Evolutionary conservation across 2,797 vertebrate species (phyloP), one percentile per base, ranked within the genome.

Genomic region (Euthynnus affinis): DNA sequence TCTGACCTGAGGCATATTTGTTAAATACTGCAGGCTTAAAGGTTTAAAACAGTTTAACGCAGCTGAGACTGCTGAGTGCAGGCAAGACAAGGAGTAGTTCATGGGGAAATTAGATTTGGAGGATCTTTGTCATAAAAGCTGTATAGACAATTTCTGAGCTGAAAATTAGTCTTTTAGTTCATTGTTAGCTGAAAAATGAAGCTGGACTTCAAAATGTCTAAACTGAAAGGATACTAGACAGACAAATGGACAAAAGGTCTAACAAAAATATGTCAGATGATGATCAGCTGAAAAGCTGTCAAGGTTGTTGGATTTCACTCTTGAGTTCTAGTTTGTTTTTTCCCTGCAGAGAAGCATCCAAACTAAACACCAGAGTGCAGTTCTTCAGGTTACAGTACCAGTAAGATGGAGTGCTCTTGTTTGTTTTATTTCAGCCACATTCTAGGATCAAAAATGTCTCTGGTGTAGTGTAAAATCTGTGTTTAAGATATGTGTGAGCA

Each of bases 401-500:
- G 44, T 9, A 18, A n/a, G 34, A 52, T 20, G 17, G 23, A 71
- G 49, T 20, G 32, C 59, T 72, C 59, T 46, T 63, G 15, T 46
- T 49, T 10, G 1, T 37, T 49, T 49, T 10, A 49, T 49, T n/a
- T 9, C 46, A 49, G 17, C 46, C 6, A 1, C 18, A 49, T 20
- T 49, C n/a, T 13, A 8, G 9, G 46, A n/a, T 59, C 23, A 18
- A 18, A 48, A 15, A 9, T 17, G 27, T 12, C 62, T 75, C 61
- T 32, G 56, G 55, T 34, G 74, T 27, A 51, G 27, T 18, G 20
- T 27, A 15, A 60, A 58, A 14, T 17, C 52, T 65, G 27, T 32
- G 59, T 52, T 78, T 48, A 49, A 46, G 58, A 65, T 37, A 2
- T 15, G 52, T 42, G 48, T 56, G 60, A 61, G 72, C 27, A 5